Conservation (phyloP, 1,140 invertebrate genomes). For the Nasonia vitripennis region DNA sequence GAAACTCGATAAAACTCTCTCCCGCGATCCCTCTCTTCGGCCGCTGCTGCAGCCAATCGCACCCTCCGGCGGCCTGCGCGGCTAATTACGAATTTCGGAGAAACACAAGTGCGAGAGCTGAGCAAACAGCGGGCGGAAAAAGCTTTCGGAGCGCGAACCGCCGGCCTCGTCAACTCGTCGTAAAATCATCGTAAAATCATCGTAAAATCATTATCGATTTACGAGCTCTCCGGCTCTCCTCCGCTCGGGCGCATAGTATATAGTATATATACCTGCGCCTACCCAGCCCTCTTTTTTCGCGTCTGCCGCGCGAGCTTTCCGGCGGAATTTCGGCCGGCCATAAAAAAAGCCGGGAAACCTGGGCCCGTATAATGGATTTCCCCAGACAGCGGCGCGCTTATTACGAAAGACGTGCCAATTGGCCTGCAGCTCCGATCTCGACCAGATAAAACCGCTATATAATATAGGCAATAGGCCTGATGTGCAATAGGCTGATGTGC, state of each 20-base stretch:
- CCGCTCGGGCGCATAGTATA: no score
- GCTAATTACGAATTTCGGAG: slow-evolving; percentile 1
- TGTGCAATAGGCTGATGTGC: no score
- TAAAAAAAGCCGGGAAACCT: slow-evolving; percentile 30
- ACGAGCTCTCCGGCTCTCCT: slow-evolving; percentile 54
- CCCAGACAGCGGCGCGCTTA: neutral
- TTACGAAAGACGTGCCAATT: slow-evolving; percentile 45
- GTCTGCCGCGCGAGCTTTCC: slow-evolving; percentile 25
- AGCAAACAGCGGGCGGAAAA: slow-evolving; percentile 15
- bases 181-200: slow-evolving; percentile 69
- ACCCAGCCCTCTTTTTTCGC: neutral
- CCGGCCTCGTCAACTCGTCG: slow-evolving; percentile 59
- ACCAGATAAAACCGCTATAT: slow-evolving; percentile 15
- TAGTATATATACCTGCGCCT: no score
- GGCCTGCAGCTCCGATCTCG: slow-evolving; percentile 19
- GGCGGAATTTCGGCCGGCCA: neutral
- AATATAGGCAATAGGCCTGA: neutral
- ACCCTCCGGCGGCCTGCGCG: neutral
- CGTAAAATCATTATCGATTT: slow-evolving; percentile 70
- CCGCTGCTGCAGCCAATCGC: no score
- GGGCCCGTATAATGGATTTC: slow-evolving; percentile 33
- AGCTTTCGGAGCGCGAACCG: slow-evolving; percentile 11
- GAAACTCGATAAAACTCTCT: no score
- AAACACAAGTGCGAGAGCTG: slow-evolving; percentile 17
- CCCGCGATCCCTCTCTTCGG: no score